Evolutionary conservation across 1,140 invertebrate genomes (phyloP).

Genomic region (Psix sp.): DNA sequence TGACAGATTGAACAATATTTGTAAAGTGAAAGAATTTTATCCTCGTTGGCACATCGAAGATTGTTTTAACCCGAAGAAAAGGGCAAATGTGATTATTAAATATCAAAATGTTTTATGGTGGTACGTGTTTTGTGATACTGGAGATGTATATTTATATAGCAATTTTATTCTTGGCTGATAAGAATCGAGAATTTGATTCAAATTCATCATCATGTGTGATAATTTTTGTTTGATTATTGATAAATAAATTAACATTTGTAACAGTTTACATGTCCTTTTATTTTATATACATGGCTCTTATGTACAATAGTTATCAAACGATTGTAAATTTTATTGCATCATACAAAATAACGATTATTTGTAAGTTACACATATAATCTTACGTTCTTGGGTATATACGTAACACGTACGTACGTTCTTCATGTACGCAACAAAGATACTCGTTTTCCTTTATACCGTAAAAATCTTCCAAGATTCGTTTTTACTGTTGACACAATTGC

Average conservation of each 20-base stretch:
- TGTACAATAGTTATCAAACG: background rate
- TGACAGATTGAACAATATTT: background rate
- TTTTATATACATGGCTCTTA: constrained; percentile 19
- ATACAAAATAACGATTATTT: too few species aligned
- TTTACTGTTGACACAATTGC: constrained; percentile 83
- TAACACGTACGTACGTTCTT: constrained; percentile 3
- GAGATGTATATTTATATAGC: constrained; percentile 34
- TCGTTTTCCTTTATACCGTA: constrained; percentile 80
- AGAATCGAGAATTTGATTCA: background rate
- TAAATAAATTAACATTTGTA: constrained; percentile 55
- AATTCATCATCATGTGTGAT: constrained; percentile 19
- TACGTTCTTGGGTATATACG: background rate
- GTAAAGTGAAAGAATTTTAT: too few species aligned
- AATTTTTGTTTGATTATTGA: constrained; percentile 21
- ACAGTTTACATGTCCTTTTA: constrained; percentile 27
- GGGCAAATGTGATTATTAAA: constrained; percentile 1
- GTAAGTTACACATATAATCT: constrained; percentile 1
- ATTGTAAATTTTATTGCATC: too few species aligned
- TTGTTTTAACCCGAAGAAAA: too few species aligned
- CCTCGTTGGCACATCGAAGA: background rate
- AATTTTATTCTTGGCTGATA: constrained; percentile 21
- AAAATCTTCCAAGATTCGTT: constrained; percentile 83
- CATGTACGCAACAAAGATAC: constrained; percentile 6
- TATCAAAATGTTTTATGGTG: background rate
- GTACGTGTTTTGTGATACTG: constrained; percentile 1